phyloP scores from a whole-genome alignment of 2,797 vertebrate species.

The Dryobates pubescens region DNA sequence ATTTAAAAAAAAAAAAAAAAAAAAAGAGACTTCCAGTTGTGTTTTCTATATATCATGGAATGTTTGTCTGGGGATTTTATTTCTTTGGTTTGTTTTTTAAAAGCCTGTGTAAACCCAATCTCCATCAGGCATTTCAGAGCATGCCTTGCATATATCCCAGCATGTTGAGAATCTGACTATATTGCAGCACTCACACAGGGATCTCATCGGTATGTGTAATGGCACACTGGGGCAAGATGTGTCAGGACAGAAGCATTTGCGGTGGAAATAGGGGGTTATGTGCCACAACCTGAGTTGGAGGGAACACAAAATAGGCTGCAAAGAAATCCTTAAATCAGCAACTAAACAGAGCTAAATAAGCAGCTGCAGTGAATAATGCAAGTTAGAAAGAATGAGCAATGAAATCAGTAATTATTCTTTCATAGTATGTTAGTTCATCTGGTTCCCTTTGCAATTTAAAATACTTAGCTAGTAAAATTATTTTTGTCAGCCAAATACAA shows the following conservation, averaged over 20 bases:
- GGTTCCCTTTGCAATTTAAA: not conserved
- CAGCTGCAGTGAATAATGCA: not conserved
- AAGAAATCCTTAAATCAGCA: slow-evolving; percentile 26
- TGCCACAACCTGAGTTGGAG: not conserved
- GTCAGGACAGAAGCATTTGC: not conserved
- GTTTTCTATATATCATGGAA: not conserved
- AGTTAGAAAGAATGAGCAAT: not conserved
- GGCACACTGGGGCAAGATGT: not conserved
- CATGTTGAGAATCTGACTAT: not conserved
- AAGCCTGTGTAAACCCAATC: not conserved
- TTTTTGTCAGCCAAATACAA: slow-evolving; percentile 25
- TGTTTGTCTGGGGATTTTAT: not conserved
- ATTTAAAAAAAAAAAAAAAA: not conserved
- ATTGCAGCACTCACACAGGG: not conserved
- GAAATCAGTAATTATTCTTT: slow-evolving; percentile 38
- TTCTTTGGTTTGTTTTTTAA: not conserved
- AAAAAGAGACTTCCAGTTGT: not conserved
- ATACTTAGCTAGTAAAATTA: slow-evolving; percentile 15
- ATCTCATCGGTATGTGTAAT: not conserved
- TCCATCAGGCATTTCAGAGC: not conserved
- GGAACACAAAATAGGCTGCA: not conserved
- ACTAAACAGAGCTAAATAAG: slow-evolving; percentile 3
- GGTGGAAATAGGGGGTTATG: not conserved
- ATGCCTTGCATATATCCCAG: not conserved
- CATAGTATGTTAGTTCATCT: not conserved